Evolutionary conservation across 2,113 vertebrate genomes (phyloP).

Genomic region (Trichechus manatus): DNA sequence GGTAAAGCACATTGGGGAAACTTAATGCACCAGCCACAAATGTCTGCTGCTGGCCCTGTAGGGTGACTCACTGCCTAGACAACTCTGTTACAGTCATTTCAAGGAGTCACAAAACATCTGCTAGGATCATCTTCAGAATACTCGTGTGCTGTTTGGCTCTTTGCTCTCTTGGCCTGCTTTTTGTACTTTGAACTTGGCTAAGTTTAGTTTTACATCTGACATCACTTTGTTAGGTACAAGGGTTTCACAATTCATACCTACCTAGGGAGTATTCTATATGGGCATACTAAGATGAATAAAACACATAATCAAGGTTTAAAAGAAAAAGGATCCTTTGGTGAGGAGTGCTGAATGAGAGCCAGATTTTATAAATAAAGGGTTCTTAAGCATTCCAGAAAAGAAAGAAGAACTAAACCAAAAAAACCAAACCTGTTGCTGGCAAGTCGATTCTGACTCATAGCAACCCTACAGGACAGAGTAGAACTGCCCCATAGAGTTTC

Average conservation of each 20-base stretch:
- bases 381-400: not conserved
- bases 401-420: not conserved
- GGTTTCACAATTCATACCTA: constrained; percentile 3
- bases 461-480: too few relatives aligned
- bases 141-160: constrained; percentile 44
- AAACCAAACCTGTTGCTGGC: too few relatives aligned
- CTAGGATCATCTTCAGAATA: constrained; percentile 57
- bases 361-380: not conserved
- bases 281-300: constrained; percentile 22
- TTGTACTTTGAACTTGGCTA: constrained; percentile 58
- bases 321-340: not conserved
- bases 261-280: not conserved
- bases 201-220: constrained; percentile 59
- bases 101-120: constrained; percentile 67
- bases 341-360: not conserved
- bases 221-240: constrained; percentile 63
- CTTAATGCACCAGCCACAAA: constrained; percentile 69
- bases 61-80: constrained; percentile 64
- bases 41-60: constrained; percentile 38
- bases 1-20: constrained; percentile 43
- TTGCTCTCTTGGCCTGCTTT: not conserved
- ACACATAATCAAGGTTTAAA: not conserved
- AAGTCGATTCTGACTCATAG: too few relatives aligned
- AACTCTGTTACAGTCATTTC: constrained; percentile 59
- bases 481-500: too few relatives aligned